These are phyloP conservation scores for Cotesia vestalis DNA, from an alignment of 1,140 invertebrate species.

Conservation along the genomic window DNA sequence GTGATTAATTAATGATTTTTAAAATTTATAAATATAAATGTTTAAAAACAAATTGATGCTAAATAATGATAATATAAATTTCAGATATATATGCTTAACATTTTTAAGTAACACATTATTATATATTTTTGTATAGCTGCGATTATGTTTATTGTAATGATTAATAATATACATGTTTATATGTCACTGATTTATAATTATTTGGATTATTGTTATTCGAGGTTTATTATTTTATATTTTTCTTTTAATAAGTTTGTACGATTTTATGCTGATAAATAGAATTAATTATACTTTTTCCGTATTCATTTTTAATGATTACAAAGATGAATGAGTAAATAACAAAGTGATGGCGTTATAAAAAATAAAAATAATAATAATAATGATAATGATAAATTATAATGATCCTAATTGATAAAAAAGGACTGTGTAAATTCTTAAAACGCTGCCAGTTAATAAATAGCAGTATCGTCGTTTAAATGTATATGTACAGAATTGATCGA, in stretches of 20 bases:
- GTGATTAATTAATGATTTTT: too few relatives aligned
- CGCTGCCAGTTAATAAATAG: conserved; percentile 7
- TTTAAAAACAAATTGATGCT: too few relatives aligned
- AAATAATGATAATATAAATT: not conserved
- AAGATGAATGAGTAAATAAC: too few relatives aligned
- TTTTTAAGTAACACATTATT: not conserved
- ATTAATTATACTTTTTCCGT: conserved; percentile 4
- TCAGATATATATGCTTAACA: not conserved
- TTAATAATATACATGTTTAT: not conserved
- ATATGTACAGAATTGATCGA: conserved; percentile 14
- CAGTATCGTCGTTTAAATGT: conserved; percentile 5
- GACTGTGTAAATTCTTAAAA: conserved; percentile 19
- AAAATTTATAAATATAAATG: too few relatives aligned
- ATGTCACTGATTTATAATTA: not conserved
- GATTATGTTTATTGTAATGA: not conserved
- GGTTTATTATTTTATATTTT: not conserved
- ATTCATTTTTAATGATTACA: not conserved
- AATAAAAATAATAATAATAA: not conserved
- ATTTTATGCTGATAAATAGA: not conserved
- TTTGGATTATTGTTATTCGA: not conserved
- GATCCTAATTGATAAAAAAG: not conserved
- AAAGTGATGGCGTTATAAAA: not conserved
- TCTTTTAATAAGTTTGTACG: not conserved
- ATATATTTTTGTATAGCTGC: conserved; percentile 9
- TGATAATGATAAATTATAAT: conserved; percentile 7